Conservation (phyloP, 2,888 invertebrate genomes). For the Erebia epiphron region DNA sequence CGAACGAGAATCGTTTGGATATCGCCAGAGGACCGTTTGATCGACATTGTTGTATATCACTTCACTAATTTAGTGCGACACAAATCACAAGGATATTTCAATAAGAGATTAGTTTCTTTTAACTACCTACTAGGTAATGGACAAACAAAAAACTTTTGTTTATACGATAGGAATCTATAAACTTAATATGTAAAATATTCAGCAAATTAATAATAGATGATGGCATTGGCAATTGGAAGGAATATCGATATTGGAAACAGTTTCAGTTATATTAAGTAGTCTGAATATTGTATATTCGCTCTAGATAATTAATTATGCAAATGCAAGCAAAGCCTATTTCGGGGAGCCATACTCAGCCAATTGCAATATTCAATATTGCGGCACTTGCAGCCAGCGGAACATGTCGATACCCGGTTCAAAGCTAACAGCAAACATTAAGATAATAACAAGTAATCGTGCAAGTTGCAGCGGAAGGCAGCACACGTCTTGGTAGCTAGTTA, state of each 20-base stretch:
- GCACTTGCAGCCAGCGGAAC: constrained; percentile 31
- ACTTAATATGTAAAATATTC: too few relatives aligned
- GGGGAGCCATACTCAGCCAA: constrained; percentile 15
- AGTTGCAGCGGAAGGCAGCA: constrained; percentile 63
- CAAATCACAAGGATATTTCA: neutral
- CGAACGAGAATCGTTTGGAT: constrained; percentile 55
- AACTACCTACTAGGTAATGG: neutral
- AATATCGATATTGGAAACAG: constrained; percentile 14
- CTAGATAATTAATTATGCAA: constrained; percentile 18
- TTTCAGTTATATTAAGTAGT: constrained; percentile 21
- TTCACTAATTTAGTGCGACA: constrained; percentile 5
- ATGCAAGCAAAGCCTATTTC: constrained; percentile 23
- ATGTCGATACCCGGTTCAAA: constrained; percentile 61
- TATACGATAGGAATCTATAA: neutral
- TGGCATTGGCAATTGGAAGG: neutral
- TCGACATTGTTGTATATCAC: constrained; percentile 25
- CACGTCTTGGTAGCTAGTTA: constrained; percentile 63
- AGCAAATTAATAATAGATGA: too few relatives aligned
- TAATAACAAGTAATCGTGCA: constrained; percentile 72
- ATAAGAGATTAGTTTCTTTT: neutral
- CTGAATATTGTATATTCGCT: constrained; percentile 21
- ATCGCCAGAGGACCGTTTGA: constrained; percentile 34
- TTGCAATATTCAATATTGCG: constrained; percentile 41
- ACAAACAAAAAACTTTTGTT: neutral
- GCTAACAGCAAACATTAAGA: constrained; percentile 67